Evolutionary conservation across 1,140 invertebrate species (phyloP), one percentile per base, ranked within the genome.

Genomic region (Cotesia vestalis): DNA sequence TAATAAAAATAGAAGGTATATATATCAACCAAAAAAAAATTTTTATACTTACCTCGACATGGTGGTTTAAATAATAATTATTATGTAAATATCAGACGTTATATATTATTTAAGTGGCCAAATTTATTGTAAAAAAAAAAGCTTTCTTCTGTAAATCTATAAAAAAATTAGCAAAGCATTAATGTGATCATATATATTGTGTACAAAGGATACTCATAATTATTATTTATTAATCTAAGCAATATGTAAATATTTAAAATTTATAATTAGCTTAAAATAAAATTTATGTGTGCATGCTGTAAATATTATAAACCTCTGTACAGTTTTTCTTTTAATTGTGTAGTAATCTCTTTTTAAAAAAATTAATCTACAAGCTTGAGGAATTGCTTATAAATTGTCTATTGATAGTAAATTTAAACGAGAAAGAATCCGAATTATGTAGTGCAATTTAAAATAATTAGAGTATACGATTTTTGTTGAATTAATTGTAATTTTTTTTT

Each of bases 21-120:
- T n/a, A 40, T n/a, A 63, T 63, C 3, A 36, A 14, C 38, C 4
- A n/a, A n/a, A 55, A 55, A 12, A 36, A 63, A 63, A 12, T 35
- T 63, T 63, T 63, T 63, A 36, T 46, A 46, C 61, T 35, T 63
- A 63, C 60, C 60, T 62, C 60, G 11, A 62, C n/a, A 9, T 35
- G 27, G 8, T 27, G 27, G 1, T 34, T n/a, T 17, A 60, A 60
- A 27, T 3, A 12, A 63, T 14, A 36, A 46, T 40, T 3, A 36
- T 36, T 61, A 8, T 61, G 34, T 61, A 63, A 63, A 63, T 63
- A 55, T 55, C 2, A 55, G 9, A 55, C 14, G 5, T 40, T 40
- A 8, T 9, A 46, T 9, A 9, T 46, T 46, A 11, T 9, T 9
- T 8, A 46, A 14, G 12, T 17, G 17, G 17, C 53, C 12, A 55